Percentiles rank a stretch among this genome's conserved stretches.
phyloP scores from a whole-genome alignment of 2,888 invertebrate genomes.

The Polyploca ridens region DNA sequence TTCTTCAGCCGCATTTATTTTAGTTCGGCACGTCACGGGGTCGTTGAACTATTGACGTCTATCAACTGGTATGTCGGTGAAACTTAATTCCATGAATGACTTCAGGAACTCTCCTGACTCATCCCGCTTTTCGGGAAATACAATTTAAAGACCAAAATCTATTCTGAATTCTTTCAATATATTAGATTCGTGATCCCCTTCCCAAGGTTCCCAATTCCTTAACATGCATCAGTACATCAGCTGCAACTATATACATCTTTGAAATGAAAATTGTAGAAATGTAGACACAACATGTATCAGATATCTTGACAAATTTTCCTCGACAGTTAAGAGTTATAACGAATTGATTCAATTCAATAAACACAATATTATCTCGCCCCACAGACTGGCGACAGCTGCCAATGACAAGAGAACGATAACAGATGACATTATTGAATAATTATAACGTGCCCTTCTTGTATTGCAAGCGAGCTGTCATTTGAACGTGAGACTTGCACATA shows the following conservation, averaged over 20 bases:
- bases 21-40: constrained; percentile 47
- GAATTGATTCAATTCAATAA: constrained; percentile 12
- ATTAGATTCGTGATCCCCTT: too few species aligned
- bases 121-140: too few species aligned
- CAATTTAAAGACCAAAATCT: too few species aligned
- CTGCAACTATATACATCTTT: not conserved
- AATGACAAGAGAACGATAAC: constrained; percentile 36
- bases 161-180: too few species aligned
- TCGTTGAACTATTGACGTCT: constrained; percentile 38
- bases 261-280: not conserved
- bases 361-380: constrained; percentile 17
- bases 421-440: constrained; percentile 33
- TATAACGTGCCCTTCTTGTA: constrained; percentile 29
- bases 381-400: constrained; percentile 29
- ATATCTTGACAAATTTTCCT: constrained; percentile 6
- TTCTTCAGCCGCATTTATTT: constrained; percentile 34
- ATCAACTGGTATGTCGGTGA: not conserved
- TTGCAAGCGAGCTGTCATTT: constrained; percentile 1
- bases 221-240: not conserved
- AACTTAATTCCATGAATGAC: too few species aligned
- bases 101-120: too few species aligned
- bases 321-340: not conserved
- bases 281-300: not conserved
- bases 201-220: not conserved
- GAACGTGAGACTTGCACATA: constrained; percentile 1